Conservation (phyloP, 2,797 vertebrate species). For the Rhyacichthys aspro region DNA sequence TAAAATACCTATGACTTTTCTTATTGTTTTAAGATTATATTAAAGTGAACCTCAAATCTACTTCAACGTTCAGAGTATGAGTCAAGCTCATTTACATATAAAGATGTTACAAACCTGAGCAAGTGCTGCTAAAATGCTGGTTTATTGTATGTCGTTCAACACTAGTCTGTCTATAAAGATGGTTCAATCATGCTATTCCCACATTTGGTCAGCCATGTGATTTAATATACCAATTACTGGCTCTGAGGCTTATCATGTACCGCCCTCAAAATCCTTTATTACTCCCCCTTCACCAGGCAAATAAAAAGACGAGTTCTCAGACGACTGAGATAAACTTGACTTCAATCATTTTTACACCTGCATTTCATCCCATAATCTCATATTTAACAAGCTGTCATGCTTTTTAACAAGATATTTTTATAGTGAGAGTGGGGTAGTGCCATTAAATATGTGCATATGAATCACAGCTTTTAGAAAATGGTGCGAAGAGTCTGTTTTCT, state of each 20-base stretch:
- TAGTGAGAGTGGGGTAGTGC: not conserved
- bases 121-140: not conserved
- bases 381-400: not conserved
- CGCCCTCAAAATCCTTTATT: conserved; percentile 26
- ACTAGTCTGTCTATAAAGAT: not conserved
- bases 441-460: conserved; percentile 1
- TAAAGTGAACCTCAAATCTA: too few species aligned
- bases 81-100: too few species aligned
- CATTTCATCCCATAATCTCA: conserved; percentile 3
- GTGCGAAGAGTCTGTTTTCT: not conserved
- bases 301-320: conserved; percentile 4
- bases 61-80: too few species aligned
- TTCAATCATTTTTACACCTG: conserved; percentile 4
- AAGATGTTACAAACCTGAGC: too few species aligned
- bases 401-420: conserved; percentile 6
- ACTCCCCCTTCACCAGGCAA: conserved; percentile 15
- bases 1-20: not conserved
- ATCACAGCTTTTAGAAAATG: conserved; percentile 4
- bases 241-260: conserved; percentile 31
- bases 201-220: conserved; percentile 25
- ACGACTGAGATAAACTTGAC: not conserved
- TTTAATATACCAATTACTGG: conserved; percentile 31
- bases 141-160: not conserved
- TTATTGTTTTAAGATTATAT: not conserved
- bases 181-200: not conserved